Evolutionary conservation across 2,113 vertebrate species (phyloP), one percentile per base, ranked within the genome.

Genomic region (Otus sunia): DNA sequence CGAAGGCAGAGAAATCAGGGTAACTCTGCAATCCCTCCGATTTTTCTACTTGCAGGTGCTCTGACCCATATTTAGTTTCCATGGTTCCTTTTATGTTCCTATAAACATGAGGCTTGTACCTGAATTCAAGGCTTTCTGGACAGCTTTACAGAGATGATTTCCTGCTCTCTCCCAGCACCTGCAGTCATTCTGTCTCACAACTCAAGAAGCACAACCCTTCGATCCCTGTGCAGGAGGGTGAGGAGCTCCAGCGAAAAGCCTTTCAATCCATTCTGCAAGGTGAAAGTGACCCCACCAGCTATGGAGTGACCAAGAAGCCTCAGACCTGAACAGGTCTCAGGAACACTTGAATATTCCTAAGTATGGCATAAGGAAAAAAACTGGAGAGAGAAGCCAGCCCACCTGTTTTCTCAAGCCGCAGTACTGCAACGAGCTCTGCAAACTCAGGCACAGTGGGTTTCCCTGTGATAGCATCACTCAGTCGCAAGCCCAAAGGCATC

Each of bases 31-130:
- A 68, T 63, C 55, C 49, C 64, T 83, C 67, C 22, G 20, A n/a
- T 90, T 75, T 86, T 73, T 53, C 77, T 75, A 14, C 55, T 69
- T 60, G 71, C 8, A 0, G 67, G 88, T 92, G 55, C 76, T 77
- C 86, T 92, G 90, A 94, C 90, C 83, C 73, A 85, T 90, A 85
- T 92, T 93, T 96, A 85, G 86, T 89, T 96, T 94, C 92, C 94
- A 92, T 88, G 80, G 75, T 56, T 94, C 86, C 92, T 92, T 91
- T 92, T 92, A 97, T 41, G n/a, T 95, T 95, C 87, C 91, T 74
- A 93, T 92, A 92, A 96, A 95, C 90, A 90, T 30, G 45, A 95
- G 66, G 74, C 47, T 95, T 82, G 27, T 49, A 88, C 72, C 75
- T 91, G 79, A 90, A 96, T 82, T 93, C 88, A 74, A 93, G 77